Percentiles rank a stretch among this genome's conserved stretches.
phyloP scores from a whole-genome alignment of 1,140 invertebrate species.

The Caerostris extrusa region DNA sequence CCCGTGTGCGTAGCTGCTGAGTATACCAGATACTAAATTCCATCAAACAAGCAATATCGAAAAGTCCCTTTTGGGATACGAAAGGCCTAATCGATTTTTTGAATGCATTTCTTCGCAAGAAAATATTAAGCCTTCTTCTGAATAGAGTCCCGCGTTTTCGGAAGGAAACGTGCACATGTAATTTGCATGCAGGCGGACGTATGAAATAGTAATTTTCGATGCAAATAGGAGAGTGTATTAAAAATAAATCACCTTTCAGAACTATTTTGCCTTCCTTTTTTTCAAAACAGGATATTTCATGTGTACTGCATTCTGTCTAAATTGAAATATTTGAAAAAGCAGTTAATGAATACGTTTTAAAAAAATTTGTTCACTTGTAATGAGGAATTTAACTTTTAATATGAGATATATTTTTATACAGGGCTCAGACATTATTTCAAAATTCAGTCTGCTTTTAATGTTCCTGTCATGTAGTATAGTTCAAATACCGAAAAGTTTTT shows the following conservation, averaged over 20 bases:
- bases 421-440: no score
- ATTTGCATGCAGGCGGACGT: neutral
- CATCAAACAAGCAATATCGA: slow-evolving; percentile 14
- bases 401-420: no score
- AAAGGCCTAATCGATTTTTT: slow-evolving; percentile 14
- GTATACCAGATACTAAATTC: neutral
- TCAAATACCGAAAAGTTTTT: no score
- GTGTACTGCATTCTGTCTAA: neutral
- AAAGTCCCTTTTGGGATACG: slow-evolving; percentile 3
- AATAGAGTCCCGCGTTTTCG: neutral
- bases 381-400: no score
- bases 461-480: no score
- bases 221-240: neutral
- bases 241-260: neutral
- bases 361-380: neutral
- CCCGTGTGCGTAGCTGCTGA: neutral
- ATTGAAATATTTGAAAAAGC: neutral
- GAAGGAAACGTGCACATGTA: neutral
- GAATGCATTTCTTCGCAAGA: neutral
- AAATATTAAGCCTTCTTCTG: neutral
- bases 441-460: no score
- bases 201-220: neutral
- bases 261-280: neutral
- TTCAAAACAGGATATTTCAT: no score
- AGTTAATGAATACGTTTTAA: neutral